These are phyloP conservation scores for Hystrix brachyura DNA, from an alignment of 2,113 vertebrate species.

Conservation along the genomic window DNA sequence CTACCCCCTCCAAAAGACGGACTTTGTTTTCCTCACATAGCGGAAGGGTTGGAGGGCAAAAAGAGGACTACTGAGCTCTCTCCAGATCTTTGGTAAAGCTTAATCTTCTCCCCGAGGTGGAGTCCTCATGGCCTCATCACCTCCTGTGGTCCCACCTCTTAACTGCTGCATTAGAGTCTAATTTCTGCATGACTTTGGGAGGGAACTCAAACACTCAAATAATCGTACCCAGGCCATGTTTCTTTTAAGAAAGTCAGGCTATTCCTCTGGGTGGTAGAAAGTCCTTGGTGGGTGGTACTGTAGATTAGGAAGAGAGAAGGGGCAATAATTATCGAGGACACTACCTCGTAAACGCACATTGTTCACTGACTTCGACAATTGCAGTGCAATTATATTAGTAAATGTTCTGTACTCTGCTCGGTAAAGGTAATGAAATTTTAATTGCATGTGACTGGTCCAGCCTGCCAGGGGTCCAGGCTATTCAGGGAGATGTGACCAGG, in stretches of 20 bases:
- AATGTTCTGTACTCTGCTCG: slow-evolving; percentile 64
- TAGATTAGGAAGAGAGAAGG: slow-evolving; percentile 30
- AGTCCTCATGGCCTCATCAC: background rate
- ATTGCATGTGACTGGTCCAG: slow-evolving; percentile 50
- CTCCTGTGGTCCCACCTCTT: background rate
- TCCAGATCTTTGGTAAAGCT: background rate
- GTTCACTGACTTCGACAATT: slow-evolving; percentile 67
- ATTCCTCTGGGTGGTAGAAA: background rate
- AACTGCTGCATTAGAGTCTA: background rate
- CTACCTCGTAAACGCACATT: slow-evolving; percentile 30
- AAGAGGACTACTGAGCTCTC: background rate
- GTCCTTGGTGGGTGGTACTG: background rate
- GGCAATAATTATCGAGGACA: background rate
- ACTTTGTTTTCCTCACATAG: background rate
- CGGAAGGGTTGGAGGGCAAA: background rate
- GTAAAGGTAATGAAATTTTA: slow-evolving; percentile 72
- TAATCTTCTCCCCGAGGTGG: background rate
- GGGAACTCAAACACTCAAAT: background rate
- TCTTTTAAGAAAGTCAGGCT: background rate
- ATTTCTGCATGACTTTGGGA: background rate
- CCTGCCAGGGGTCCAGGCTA: background rate
- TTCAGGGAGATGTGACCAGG: background rate
- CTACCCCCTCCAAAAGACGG: background rate
- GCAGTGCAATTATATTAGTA: slow-evolving; percentile 75
- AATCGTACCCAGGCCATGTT: background rate